Conservation (phyloP, 2,797 vertebrate species). For the Hapalemur alaotrensis region DNA sequence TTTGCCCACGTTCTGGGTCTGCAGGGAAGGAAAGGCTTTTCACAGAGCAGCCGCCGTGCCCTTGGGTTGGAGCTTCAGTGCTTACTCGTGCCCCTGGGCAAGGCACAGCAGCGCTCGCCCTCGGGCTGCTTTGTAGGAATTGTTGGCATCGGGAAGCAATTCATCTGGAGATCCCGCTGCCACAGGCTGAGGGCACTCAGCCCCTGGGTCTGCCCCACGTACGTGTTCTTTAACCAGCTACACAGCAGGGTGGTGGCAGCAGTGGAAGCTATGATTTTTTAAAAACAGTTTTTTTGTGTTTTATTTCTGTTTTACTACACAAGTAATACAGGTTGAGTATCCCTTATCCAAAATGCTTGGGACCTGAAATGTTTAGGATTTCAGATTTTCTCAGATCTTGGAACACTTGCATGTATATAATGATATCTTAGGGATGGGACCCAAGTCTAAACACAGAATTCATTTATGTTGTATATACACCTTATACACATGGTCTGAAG, state of each 20-base stretch:
- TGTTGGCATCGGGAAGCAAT: not conserved
- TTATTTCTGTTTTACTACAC: not conserved
- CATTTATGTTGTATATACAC: not conserved
- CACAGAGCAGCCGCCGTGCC: accelerated
- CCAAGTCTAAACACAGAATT: not conserved
- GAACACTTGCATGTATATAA: not conserved
- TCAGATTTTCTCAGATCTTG: not conserved
- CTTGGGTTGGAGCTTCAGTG: not conserved
- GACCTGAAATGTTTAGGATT: not conserved
- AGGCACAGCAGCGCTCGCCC: not conserved
- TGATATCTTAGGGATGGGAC: not conserved
- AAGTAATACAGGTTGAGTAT: not conserved
- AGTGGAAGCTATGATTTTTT: not conserved
- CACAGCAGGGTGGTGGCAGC: not conserved
- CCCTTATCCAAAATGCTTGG: not conserved
- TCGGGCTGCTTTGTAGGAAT: not conserved
- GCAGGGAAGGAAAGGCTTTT: not conserved
- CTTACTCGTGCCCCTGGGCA: not conserved
- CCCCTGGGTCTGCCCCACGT: not conserved
- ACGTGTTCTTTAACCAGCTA: no score
- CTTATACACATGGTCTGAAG: not conserved
- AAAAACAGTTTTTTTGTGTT: not conserved
- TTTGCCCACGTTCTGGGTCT: not conserved
- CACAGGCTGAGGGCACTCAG: not conserved
- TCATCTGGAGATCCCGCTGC: not conserved